phyloP scores from a whole-genome alignment of 2,113 vertebrate genomes.

The Hypomesus transpacificus region DNA sequence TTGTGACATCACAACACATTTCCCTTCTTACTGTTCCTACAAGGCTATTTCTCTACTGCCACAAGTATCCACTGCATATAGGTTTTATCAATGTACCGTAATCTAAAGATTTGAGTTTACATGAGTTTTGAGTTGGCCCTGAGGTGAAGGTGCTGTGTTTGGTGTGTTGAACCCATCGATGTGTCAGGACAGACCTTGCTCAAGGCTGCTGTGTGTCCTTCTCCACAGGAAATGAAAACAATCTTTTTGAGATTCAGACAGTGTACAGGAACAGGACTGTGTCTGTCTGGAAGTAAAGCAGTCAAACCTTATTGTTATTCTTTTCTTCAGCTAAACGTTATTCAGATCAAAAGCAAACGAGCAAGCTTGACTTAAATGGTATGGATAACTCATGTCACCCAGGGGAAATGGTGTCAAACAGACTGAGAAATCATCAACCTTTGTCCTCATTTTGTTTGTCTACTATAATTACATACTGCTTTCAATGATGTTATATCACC shows the following conservation, averaged over 20 bases:
- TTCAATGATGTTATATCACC: background rate
- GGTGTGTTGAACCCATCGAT: constrained; percentile 86
- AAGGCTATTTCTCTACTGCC: no score
- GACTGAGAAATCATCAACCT: no score
- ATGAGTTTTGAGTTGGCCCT: no score
- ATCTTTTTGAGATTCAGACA: constrained; percentile 90
- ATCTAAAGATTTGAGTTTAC: no score
- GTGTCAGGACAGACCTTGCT: constrained; percentile 91
- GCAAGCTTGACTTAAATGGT: no score
- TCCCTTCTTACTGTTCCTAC: no score
- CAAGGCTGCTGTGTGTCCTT: constrained; percentile 86
- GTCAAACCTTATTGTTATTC: constrained; percentile 19
- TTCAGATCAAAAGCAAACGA: background rate
- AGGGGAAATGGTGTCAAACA: no score
- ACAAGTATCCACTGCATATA: no score
- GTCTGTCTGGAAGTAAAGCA: constrained; percentile 73
- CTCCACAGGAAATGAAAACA: constrained; percentile 94
- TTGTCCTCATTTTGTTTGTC: background rate
- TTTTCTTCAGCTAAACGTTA: constrained; percentile 30
- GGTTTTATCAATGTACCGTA: no score
- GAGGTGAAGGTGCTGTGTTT: constrained; percentile 67
- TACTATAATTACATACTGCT: background rate
- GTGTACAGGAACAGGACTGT: constrained; percentile 76
- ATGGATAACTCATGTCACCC: no score
- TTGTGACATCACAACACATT: no score